Conservation (phyloP, 2,113 vertebrate genomes). For the Poecile atricapillus region DNA sequence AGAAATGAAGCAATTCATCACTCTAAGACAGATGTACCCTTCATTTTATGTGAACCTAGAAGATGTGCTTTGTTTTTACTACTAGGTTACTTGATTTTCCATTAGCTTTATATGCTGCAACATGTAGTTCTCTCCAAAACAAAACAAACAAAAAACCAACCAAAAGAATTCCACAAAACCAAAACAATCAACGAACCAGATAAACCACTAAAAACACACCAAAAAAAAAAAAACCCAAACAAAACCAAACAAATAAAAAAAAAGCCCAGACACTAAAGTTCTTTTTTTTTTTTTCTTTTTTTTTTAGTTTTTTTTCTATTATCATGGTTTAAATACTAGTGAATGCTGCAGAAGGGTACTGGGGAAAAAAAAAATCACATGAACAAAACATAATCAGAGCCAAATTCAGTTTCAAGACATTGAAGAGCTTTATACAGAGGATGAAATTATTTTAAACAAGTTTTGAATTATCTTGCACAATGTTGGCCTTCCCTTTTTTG, state of each 20-base stretch:
- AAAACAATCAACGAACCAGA: background rate
- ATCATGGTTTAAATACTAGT: background rate
- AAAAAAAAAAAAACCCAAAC: background rate
- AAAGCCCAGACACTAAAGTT: too few relatives aligned
- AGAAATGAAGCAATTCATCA: background rate
- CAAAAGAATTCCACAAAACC: background rate
- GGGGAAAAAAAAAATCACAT: background rate
- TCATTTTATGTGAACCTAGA: background rate
- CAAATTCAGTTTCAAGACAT: background rate
- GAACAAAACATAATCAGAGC: background rate
- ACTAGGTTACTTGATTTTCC: background rate
- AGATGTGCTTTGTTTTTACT: background rate
- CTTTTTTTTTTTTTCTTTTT: background rate
- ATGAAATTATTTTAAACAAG: background rate
- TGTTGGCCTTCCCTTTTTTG: background rate
- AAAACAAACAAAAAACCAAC: too few relatives aligned
- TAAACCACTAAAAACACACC: too few relatives aligned
- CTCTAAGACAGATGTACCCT: background rate
- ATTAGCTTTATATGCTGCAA: background rate
- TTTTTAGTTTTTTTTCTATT: accelerated
- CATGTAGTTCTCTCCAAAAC: background rate
- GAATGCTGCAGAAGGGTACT: background rate
- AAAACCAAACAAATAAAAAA: background rate
- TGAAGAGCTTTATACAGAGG: background rate
- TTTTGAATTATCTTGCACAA: background rate